A percentile compares a stretch with the other conserved stretches of the same genome.
Evolutionary conservation across 2,888 invertebrate species (phyloP).

Genomic region (Stenodera caucasica): DNA sequence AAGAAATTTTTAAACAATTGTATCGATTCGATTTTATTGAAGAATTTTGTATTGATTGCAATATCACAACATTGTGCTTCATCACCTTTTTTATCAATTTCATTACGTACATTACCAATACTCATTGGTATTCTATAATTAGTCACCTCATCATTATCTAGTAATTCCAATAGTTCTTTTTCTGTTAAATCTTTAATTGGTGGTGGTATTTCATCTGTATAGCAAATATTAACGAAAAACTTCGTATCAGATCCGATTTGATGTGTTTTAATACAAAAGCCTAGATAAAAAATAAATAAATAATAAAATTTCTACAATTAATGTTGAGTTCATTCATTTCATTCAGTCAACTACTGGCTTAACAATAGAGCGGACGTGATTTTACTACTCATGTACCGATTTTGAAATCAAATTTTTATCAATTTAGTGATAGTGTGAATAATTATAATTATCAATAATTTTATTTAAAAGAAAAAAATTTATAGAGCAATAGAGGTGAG

Average conservation of each 20-base stretch:
- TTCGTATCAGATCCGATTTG: slow-evolving; percentile 67
- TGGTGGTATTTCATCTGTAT: slow-evolving; percentile 75
- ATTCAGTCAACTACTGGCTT: slow-evolving; percentile 49
- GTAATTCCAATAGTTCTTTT: slow-evolving; percentile 68
- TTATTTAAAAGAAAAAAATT: too few relatives aligned
- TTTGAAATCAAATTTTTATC: too few relatives aligned
- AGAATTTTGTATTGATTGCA: slow-evolving; percentile 78
- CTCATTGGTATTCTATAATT: slow-evolving; percentile 87
- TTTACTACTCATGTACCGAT: too few relatives aligned
- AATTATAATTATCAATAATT: not conserved
- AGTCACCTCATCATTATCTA: slow-evolving; percentile 69
- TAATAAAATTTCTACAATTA: slow-evolving; percentile 27
- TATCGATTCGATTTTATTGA: slow-evolving; percentile 71
- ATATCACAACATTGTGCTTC: slow-evolving; percentile 80
- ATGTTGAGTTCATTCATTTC: not conserved
- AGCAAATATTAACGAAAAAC: slow-evolving; percentile 85
- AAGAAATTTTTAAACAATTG: slow-evolving; percentile 78
- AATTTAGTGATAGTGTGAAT: not conserved
- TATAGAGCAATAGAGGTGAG: not conserved
- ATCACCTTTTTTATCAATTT: slow-evolving; percentile 73
- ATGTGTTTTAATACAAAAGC: slow-evolving; percentile 77
- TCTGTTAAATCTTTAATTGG: slow-evolving; percentile 70
- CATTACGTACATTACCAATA: slow-evolving; percentile 78
- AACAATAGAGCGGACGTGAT: too few relatives aligned
- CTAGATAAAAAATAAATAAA: slow-evolving; percentile 54